Evolutionary conservation across 2,113 vertebrate genomes (phyloP), one percentile per base, ranked within the genome.

Genomic region (Rhinopomastus cyanomelas): DNA sequence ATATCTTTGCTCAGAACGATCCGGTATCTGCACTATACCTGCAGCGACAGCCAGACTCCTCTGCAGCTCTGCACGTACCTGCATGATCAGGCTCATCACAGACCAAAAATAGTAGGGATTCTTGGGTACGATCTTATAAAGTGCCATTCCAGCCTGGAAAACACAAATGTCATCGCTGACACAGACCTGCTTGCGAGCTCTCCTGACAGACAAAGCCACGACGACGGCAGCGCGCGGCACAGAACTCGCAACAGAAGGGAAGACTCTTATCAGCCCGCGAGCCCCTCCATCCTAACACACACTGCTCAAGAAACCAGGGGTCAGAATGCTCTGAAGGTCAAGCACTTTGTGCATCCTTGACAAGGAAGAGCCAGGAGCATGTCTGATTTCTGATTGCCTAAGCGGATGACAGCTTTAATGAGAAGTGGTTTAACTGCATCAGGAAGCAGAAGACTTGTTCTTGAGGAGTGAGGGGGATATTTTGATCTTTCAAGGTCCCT

Each of bases 31-130:
- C 64, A 81, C 12, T 36, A n/a, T 26, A 80, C 13, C 32, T 71
- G 85, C 34, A 52, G 48, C 6, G 2, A 44, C 85, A 93, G 16
- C 56, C 79, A 67, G 65, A 79, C n/a, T 42, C 30, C 55, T 74
- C 75, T 75, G 53, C 57, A 88, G 69, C 46, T 6, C 34, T 46
- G 85, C 83, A 94, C 97, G 52, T 96, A 99, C 99, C 98, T 99
- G 99, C 99, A 99, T 99, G 74, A 99, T 99, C 91, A 99, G 97
- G 97, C 99, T 99, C 99, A 99, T 99, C 95, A 99, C 99, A 12
- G 99, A 99, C 99, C 99, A 99, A 98, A 99, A 99, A 96, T 99
- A 99, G 94, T 99, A 99, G 0, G 99, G 99, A 85, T 99, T 99
- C 98, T 99, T 99, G 78, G 99, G 99, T 64, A 99, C 98, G 67